A percentile compares a stretch with the other conserved stretches of the same genome.
Evolutionary conservation across 2,888 invertebrate genomes (phyloP).

Genomic region (Perithous albicinctus): DNA sequence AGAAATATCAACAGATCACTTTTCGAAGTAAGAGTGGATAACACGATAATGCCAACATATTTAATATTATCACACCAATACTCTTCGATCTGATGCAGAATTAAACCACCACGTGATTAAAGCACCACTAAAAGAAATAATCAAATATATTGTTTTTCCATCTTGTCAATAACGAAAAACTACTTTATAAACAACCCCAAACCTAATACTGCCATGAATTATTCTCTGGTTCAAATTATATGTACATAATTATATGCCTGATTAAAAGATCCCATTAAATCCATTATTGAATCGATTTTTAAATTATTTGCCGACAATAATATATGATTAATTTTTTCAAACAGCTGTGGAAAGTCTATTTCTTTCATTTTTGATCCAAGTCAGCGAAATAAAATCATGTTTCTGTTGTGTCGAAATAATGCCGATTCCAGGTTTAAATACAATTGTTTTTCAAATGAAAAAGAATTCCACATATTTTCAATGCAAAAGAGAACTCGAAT

Average conservation of each 20-base stretch:
- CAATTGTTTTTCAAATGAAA: not conserved
- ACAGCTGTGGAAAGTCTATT: not conserved
- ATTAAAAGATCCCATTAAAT: slow-evolving; percentile 1
- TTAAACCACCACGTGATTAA: not conserved
- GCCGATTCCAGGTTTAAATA: not conserved
- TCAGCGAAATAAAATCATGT: too few species aligned
- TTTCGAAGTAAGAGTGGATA: slow-evolving; percentile 29
- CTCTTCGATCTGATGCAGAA: not conserved
- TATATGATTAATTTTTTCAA: not conserved
- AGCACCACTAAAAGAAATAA: not conserved
- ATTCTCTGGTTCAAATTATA: slow-evolving; percentile 58
- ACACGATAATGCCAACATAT: slow-evolving; percentile 27
- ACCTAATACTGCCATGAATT: slow-evolving; percentile 45
- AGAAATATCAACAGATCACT: slow-evolving; percentile 5
- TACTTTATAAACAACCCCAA: slow-evolving; percentile 36
- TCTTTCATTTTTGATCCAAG: not conserved
- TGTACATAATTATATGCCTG: slow-evolving; percentile 29
- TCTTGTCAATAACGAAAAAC: slow-evolving; percentile 18
- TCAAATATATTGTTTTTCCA: not conserved
- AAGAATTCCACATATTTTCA: too few species aligned
- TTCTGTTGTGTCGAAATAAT: not conserved
- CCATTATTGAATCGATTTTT: too few species aligned
- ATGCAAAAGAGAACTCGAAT: too few species aligned
- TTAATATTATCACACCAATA: slow-evolving; percentile 8
- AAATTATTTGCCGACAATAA: too few species aligned